A percentile compares a stretch with the other conserved stretches of the same genome.
Conservation (phyloP, 2,113 vertebrate genomes). For the Bos taurus region ARS-UCD2.0 NC_037331.1:46138001-46138500, state of each 20-base stretch:
- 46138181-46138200: background rate
- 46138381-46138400: too few species aligned
- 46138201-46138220: background rate
- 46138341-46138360: too few species aligned
- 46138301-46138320: too few species aligned
- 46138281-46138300: background rate
- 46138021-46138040: background rate
- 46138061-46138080: background rate
- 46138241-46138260: background rate
- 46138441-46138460: too few species aligned
- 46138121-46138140: background rate
- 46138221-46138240: background rate
- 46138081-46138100: background rate
- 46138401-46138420: too few species aligned
- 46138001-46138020: background rate
- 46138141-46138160: too few species aligned
- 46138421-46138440: too few species aligned
- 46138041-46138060: background rate
- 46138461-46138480: too few species aligned
- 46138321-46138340: too few species aligned
- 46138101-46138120: background rate
- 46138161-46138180: background rate
- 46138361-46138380: too few species aligned
- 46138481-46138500: too few species aligned
- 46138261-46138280: background rate